Percentiles rank a stretch among this genome's conserved stretches.
Conservation (phyloP, 2,113 vertebrate species). For the Natator depressus region DNA sequence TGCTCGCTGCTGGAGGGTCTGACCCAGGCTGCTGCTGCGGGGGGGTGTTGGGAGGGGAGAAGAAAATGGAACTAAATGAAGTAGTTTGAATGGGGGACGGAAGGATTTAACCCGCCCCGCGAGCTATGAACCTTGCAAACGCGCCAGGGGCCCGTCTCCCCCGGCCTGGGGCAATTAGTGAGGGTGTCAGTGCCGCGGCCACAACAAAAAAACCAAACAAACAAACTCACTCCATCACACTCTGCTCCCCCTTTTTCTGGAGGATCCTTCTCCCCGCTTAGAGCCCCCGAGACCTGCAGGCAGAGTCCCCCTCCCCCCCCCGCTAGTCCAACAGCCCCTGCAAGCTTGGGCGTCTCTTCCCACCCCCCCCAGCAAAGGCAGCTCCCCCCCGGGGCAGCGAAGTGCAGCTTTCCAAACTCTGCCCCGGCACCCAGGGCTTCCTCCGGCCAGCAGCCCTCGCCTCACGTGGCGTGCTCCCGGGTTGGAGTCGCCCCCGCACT, state of each 20-base stretch:
- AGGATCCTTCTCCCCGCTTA: not conserved
- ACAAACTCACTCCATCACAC: not conserved
- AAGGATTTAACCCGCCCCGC: not conserved
- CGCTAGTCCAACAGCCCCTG: no score
- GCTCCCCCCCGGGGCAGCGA: not conserved
- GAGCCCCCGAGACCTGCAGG: no score
- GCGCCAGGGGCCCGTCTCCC: not conserved
- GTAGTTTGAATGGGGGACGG: not conserved
- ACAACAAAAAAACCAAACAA: no score
- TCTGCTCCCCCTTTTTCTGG: no score
- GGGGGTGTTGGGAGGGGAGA: not conserved
- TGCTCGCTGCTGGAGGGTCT: not conserved
- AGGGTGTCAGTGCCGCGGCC: no score
- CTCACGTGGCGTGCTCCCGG: slow-evolving; percentile 66
- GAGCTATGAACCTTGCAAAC: no score
- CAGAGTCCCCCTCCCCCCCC: not conserved
- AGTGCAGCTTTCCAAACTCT: slow-evolving; percentile 31
- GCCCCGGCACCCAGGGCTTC: slow-evolving; percentile 32
- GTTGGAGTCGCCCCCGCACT: slow-evolving; percentile 45
- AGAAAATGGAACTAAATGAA: not conserved
- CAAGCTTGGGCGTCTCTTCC: not conserved
- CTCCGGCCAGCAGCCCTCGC: slow-evolving; percentile 51
- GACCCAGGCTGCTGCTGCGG: not conserved
- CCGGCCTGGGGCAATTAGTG: no score
- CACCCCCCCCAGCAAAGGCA: no score